A percentile compares a stretch with the other conserved stretches of the same genome.
phyloP scores from a whole-genome alignment of 2,888 invertebrate species.

The Drosophila monieri region DNA sequence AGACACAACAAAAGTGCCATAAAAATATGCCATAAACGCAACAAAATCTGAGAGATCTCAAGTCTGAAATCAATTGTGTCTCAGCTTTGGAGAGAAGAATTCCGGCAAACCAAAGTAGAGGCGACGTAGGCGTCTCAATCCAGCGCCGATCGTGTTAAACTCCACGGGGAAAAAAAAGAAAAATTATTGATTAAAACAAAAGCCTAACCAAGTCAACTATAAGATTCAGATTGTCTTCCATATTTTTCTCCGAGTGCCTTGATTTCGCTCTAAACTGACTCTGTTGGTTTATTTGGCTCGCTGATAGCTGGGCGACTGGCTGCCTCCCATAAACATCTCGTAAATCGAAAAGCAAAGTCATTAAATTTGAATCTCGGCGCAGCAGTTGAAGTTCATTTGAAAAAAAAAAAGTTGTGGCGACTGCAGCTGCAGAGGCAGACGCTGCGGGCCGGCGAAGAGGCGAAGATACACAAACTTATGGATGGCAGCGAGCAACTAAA shows the following conservation, averaged over 20 bases:
- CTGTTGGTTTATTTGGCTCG: slow-evolving; percentile 37
- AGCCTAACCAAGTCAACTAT: not conserved
- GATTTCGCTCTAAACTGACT: slow-evolving; percentile 18
- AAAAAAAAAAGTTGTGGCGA: slow-evolving; percentile 55
- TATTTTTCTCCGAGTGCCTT: not conserved
- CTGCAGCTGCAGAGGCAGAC: slow-evolving; percentile 54
- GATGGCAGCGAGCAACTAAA: slow-evolving; percentile 28
- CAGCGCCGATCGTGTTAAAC: slow-evolving; percentile 21
- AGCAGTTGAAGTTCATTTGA: slow-evolving; percentile 49
- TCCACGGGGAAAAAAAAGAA: too few species aligned
- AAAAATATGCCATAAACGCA: slow-evolving; percentile 42
- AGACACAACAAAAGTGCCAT: slow-evolving; percentile 29
- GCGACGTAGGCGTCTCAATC: slow-evolving; percentile 32
- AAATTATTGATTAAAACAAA: not conserved
- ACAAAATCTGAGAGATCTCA: not conserved
- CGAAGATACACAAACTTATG: slow-evolving; percentile 19
- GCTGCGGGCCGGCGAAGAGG: slow-evolving; percentile 54
- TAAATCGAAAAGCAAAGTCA: slow-evolving; percentile 62
- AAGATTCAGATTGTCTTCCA: too few species aligned
- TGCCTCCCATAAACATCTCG: slow-evolving; percentile 55
- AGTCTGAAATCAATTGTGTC: slow-evolving; percentile 47
- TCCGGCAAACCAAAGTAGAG: slow-evolving; percentile 25
- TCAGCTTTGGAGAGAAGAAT: slow-evolving; percentile 41
- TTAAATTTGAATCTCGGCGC: slow-evolving; percentile 57
- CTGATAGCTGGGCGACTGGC: slow-evolving; percentile 39